Conservation (phyloP, 2,113 vertebrate genomes). For the Sterrhoptilus dennistouni region DNA sequence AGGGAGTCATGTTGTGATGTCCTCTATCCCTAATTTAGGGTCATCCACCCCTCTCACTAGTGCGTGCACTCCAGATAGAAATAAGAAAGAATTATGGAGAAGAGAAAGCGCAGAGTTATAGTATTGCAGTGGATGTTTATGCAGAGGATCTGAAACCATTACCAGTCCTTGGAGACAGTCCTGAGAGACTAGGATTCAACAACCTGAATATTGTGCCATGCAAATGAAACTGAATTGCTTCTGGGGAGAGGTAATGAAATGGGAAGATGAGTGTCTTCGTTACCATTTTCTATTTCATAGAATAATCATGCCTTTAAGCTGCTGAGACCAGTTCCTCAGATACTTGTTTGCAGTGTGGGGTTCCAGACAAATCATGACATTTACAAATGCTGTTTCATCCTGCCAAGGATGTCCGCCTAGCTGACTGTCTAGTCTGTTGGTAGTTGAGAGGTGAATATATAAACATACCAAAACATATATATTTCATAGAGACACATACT, state of each 20-base stretch:
- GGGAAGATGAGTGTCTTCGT: conserved; percentile 8
- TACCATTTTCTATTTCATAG: conserved; percentile 32
- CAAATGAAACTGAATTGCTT: conserved; percentile 28
- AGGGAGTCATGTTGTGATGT: background rate
- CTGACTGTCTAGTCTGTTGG: background rate
- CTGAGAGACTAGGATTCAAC: background rate
- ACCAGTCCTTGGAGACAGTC: background rate
- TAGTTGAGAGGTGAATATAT: background rate
- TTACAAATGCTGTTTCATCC: background rate
- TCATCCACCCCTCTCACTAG: background rate
- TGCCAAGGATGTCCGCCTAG: background rate
- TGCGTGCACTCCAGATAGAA: background rate
- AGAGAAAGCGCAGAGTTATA: background rate
- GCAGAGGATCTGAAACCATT: background rate
- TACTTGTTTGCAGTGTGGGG: background rate
- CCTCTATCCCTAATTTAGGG: background rate
- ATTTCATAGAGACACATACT: background rate
- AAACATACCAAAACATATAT: background rate
- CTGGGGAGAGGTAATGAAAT: conserved; percentile 31
- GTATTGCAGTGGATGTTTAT: background rate
- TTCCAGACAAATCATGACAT: background rate
- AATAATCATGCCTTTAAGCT: conserved; percentile 32
- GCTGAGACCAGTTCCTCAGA: background rate
- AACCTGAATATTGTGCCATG: background rate
- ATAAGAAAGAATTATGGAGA: background rate